These are phyloP conservation scores for Elephantulus edwardii DNA, from an alignment of 2,113 vertebrate genomes.

Conservation along the genomic window DNA sequence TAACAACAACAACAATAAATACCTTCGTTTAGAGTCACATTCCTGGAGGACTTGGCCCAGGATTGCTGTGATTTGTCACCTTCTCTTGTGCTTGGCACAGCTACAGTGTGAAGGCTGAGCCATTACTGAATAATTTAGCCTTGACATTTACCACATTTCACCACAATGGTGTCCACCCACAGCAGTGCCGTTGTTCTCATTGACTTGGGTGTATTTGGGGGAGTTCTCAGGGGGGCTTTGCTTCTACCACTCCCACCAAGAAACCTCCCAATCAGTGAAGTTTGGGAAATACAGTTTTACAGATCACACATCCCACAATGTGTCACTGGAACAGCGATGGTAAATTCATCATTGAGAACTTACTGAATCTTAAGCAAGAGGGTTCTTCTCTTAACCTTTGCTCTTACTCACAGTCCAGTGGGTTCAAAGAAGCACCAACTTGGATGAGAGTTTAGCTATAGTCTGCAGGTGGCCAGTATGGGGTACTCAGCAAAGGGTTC, in stretches of 20 bases:
- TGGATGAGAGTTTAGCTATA: too few relatives aligned
- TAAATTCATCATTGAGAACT: not conserved
- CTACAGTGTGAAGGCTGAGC: not conserved
- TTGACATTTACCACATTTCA: not conserved
- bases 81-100: not conserved
- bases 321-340: not conserved
- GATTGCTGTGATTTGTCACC: not conserved
- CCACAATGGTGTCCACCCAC: not conserved
- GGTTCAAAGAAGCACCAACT: not conserved
- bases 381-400: not conserved
- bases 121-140: not conserved
- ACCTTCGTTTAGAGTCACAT: too few relatives aligned
- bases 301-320: not conserved
- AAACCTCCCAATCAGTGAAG: not conserved
- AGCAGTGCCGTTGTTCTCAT: not conserved
- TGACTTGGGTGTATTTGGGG: not conserved
- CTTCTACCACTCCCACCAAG: not conserved
- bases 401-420: not conserved
- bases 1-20: too few relatives aligned
- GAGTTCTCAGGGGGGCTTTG: not conserved
- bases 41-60: too few relatives aligned
- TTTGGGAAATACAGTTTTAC: not conserved
- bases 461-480: too few relatives aligned
- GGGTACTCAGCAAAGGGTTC: too few relatives aligned
- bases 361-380: not conserved